A percentile compares a stretch with the other conserved stretches of the same genome.
Conservation (phyloP, 2,888 invertebrate species). For the Ochropleura leucogaster region DNA sequence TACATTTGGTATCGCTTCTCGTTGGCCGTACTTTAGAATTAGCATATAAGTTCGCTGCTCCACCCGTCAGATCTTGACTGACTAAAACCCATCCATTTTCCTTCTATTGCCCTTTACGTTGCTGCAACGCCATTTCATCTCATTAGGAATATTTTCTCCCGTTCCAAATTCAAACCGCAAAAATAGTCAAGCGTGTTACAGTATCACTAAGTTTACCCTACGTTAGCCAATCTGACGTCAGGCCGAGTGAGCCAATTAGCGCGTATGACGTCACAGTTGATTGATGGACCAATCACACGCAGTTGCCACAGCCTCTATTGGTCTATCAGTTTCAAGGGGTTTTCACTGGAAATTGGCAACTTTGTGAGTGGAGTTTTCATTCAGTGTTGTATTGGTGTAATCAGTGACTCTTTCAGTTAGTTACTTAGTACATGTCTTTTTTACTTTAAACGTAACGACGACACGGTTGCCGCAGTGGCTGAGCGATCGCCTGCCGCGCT, state of each 20-base stretch:
- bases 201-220: neutral
- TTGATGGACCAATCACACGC: conserved; percentile 50
- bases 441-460: too few species aligned
- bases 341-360: conserved; percentile 21
- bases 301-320: conserved; percentile 19
- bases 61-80: too few species aligned
- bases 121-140: too few species aligned
- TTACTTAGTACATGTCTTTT: too few species aligned
- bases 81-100: too few species aligned
- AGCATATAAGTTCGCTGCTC: too few species aligned
- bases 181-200: conserved; percentile 12
- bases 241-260: conserved; percentile 44
- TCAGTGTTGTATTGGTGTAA: neutral
- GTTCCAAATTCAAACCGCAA: neutral
- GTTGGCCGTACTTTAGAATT: too few species aligned
- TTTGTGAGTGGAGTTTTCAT: conserved; percentile 27
- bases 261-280: conserved; percentile 47
- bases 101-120: too few species aligned
- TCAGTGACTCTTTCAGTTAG: neutral
- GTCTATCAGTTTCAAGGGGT: conserved; percentile 46
- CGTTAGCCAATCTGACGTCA: conserved; percentile 23
- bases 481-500: too few species aligned
- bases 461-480: too few species aligned
- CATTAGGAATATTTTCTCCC: neutral
- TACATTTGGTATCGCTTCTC: too few species aligned